Percentiles rank a stretch among this genome's conserved stretches.
Conservation (phyloP, 2,113 vertebrate species). For the Hemichromis elongatus region DNA sequence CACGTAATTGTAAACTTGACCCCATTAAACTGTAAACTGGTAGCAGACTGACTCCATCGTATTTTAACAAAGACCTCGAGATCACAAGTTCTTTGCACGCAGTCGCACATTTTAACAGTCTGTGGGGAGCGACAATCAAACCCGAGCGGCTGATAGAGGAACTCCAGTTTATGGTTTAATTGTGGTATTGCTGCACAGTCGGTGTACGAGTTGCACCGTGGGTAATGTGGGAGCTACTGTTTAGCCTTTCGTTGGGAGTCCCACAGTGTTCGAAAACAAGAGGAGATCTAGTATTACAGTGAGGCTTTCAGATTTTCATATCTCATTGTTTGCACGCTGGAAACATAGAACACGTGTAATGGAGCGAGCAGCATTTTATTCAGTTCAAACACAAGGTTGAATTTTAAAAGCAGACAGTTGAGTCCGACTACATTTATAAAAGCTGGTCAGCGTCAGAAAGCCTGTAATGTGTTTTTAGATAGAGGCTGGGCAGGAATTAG, state of each 20-base stretch:
- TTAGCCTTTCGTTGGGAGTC: not conserved
- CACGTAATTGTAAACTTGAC: not conserved
- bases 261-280: not conserved
- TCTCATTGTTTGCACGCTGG: not conserved
- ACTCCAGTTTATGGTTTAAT: not conserved
- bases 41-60: not conserved
- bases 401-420: not conserved
- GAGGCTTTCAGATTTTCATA: not conserved
- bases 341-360: not conserved
- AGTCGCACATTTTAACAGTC: not conserved
- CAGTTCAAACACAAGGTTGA: not conserved
- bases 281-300: not conserved
- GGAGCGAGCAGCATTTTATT: not conserved
- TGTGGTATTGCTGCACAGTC: not conserved
- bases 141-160: rapidly evolving
- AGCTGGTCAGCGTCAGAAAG: not conserved
- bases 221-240: not conserved
- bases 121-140: not conserved
- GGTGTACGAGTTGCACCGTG: not conserved
- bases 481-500: not conserved
- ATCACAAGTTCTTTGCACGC: not conserved
- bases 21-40: not conserved
- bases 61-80: not conserved
- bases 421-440: not conserved
- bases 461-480: not conserved